phyloP scores from a whole-genome alignment of 2,888 invertebrate genomes.

The Beris chalybata region DNA sequence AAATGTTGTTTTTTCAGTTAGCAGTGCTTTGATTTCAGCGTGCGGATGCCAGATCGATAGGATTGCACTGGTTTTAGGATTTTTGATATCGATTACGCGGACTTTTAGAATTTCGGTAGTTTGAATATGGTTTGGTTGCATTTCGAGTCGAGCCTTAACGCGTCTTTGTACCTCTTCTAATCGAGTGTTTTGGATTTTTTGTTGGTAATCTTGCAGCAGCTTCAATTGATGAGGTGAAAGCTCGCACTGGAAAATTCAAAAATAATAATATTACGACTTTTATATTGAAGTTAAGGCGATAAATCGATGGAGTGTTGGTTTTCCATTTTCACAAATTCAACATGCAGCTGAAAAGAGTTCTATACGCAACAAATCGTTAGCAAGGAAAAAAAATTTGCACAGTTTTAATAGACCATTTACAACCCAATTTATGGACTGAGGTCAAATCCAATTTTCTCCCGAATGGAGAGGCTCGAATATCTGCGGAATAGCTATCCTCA shows the following conservation, averaged over 20 bases:
- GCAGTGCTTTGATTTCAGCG: conserved; percentile 61
- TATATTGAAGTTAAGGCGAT: no score
- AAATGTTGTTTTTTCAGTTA: conserved; percentile 66
- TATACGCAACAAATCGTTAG: no score
- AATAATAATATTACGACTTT: no score
- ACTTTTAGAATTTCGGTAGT: conserved; percentile 55
- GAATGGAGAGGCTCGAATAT: no score
- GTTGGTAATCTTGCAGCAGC: conserved; percentile 55
- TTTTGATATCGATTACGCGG: conserved; percentile 51
- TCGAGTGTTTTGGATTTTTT: conserved; percentile 49
- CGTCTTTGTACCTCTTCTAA: conserved; percentile 51
- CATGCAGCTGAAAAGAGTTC: no score
- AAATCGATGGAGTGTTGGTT: no score
- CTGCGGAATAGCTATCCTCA: no score
- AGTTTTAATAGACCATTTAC: no score
- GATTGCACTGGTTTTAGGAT: conserved; percentile 51
- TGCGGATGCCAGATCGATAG: conserved; percentile 73
- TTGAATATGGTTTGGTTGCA: conserved; percentile 43
- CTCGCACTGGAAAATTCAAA: conserved; percentile 51
- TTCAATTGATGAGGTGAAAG: conserved; percentile 56
- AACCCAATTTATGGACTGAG: no score
- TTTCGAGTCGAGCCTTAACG: conserved; percentile 48
- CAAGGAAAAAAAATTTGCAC: no score
- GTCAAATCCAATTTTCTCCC: no score
- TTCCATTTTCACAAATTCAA: no score